These are phyloP conservation scores for Thrips palmi DNA, from an alignment of 1,140 invertebrate species.

Conservation along the genomic window DNA sequence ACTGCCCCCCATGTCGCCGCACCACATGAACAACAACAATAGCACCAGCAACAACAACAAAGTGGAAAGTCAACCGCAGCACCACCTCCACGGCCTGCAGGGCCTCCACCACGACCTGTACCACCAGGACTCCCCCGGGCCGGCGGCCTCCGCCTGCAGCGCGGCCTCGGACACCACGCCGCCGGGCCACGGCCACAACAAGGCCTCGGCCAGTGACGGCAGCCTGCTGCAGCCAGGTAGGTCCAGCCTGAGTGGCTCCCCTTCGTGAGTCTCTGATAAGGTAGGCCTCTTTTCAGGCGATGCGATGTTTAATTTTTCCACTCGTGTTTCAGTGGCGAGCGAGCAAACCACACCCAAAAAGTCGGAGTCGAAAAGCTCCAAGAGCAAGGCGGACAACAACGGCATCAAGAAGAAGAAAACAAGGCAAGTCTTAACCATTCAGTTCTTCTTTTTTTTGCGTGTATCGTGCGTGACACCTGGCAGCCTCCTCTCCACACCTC, in stretches of 20 bases:
- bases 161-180: constrained; percentile 28
- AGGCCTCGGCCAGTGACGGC: constrained; percentile 29
- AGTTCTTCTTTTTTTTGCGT: background rate
- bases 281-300: too few species aligned
- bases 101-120: constrained; percentile 27
- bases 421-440: constrained; percentile 34
- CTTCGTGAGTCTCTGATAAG: too few species aligned
- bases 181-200: constrained; percentile 23
- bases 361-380: constrained; percentile 47
- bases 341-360: constrained; percentile 36
- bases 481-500: too few species aligned
- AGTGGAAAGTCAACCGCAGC: background rate
- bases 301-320: too few species aligned
- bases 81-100: constrained; percentile 22
- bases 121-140: constrained; percentile 24
- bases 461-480: background rate
- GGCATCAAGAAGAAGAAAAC: constrained; percentile 88
- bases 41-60: constrained; percentile 7
- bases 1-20: constrained; percentile 6
- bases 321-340: constrained; percentile 19
- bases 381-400: constrained; percentile 62
- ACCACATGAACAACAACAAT: constrained; percentile 14
- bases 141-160: constrained; percentile 30
- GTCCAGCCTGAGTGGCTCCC: background rate
- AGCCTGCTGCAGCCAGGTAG: constrained; percentile 25